Percentiles rank a stretch among this genome's conserved stretches.
Evolutionary conservation across 2,797 vertebrate species (phyloP).

Genomic region (Anas acuta): DNA sequence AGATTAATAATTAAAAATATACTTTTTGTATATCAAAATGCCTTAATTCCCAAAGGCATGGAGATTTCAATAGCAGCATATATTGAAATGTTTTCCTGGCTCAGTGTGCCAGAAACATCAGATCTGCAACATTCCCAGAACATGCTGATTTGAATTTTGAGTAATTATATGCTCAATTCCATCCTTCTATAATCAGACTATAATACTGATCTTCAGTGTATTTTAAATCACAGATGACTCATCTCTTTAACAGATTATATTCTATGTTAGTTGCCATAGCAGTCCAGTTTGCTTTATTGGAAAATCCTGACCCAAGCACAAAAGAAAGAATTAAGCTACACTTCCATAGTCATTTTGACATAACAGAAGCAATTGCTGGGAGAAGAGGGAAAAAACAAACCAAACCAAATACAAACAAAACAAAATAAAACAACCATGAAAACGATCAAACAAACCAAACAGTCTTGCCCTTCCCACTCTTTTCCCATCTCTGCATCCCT

Average conservation of each 20-base stretch:
- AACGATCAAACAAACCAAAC: neutral
- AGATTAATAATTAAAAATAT: neutral
- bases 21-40: neutral
- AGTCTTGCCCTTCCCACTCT: neutral
- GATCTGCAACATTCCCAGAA: neutral
- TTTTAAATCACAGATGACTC: constrained; percentile 56
- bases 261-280: neutral
- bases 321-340: neutral
- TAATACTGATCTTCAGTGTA: constrained; percentile 4
- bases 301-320: constrained; percentile 33
- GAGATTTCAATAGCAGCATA: neutral
- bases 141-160: constrained; percentile 8
- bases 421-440: neutral
- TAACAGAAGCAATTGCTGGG: neutral
- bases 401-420: neutral
- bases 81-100: neutral
- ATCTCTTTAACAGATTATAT: constrained; percentile 26
- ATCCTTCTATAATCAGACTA: neutral
- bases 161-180: constrained; percentile 28
- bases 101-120: neutral
- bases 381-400: accelerated
- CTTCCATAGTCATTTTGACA: neutral
- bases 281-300: neutral
- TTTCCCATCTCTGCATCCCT: neutral
- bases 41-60: neutral